Evolutionary conservation across 2,113 vertebrate species (phyloP).

Genomic region (Pterocles orientalis): DNA sequence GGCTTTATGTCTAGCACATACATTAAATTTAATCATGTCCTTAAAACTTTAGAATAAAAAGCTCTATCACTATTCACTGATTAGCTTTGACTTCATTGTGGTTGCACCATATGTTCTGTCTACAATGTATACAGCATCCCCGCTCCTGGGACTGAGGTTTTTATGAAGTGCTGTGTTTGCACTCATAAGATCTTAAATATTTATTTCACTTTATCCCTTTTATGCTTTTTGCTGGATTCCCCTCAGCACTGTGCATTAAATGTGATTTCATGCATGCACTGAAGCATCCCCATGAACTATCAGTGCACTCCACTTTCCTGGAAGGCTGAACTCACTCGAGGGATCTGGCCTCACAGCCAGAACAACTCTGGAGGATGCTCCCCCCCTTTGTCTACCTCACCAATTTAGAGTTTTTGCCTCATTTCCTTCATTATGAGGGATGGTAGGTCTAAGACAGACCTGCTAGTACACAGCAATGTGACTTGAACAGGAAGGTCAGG

Average conservation of each 20-base stretch:
- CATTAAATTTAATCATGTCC: neutral
- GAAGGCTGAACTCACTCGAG: neutral
- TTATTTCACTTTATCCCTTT: neutral
- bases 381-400: neutral
- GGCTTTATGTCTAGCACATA: neutral
- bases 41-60: conserved; percentile 13
- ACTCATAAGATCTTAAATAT: neutral
- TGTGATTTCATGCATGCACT: neutral
- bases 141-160: neutral
- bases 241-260: neutral
- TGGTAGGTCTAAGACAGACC: neutral
- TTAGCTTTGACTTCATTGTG: neutral
- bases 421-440: neutral
- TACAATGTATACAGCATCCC: neutral
- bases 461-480: neutral
- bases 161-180: neutral
- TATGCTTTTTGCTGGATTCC: neutral
- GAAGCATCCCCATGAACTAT: neutral
- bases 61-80: neutral
- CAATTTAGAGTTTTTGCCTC: neutral
- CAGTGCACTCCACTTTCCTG: neutral
- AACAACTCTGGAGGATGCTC: neutral
- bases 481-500: neutral
- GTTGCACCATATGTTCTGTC: neutral
- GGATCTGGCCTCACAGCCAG: neutral